phyloP scores from a whole-genome alignment of 2,113 vertebrate species.

The Gnathonemus echidnorhynchus region DNA sequence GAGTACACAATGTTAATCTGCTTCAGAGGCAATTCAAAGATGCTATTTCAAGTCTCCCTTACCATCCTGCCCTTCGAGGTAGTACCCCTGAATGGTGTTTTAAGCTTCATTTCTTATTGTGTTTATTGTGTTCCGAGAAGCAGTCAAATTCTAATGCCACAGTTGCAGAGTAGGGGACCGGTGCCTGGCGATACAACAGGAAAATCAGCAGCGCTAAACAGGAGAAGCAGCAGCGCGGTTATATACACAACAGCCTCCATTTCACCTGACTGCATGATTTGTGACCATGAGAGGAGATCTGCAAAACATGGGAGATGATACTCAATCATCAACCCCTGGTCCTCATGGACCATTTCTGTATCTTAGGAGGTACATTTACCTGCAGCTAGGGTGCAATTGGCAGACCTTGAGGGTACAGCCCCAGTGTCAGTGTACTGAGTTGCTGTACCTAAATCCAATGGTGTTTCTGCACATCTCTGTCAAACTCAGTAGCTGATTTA shows the following conservation, averaged over 20 bases:
- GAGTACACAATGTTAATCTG: neutral
- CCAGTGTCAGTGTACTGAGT: neutral
- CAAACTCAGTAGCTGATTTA: neutral
- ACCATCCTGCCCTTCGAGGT: neutral
- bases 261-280: neutral
- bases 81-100: neutral
- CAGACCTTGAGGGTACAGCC: too few species aligned
- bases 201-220: neutral
- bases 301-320: neutral
- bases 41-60: neutral
- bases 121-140: neutral
- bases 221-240: neutral
- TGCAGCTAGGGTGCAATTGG: too few species aligned
- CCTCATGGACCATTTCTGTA: too few species aligned
- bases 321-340: neutral
- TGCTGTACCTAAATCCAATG: neutral
- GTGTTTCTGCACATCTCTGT: neutral
- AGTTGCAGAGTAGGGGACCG: neutral
- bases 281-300: neutral
- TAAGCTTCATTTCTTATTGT: neutral
- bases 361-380: too few species aligned
- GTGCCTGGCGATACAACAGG: neutral
- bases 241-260: neutral
- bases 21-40: neutral
- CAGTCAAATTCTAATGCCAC: neutral